Conservation (phyloP, 2,113 vertebrate species). For the Hypanus sabinus region DNA sequence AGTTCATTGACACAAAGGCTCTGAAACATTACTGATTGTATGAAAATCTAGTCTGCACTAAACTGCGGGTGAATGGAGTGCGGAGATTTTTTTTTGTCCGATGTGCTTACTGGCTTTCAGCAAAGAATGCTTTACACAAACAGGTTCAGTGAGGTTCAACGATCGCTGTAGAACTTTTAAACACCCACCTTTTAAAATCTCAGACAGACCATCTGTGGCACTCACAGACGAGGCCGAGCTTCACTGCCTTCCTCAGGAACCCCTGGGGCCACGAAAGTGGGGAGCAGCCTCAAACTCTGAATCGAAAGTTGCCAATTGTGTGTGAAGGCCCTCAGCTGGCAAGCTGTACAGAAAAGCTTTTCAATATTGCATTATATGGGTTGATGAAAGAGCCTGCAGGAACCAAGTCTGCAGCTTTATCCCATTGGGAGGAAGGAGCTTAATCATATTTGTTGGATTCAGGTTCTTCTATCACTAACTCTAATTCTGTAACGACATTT, state of each 20-base stretch:
- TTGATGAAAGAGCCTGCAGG: background rate
- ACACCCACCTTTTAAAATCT: background rate
- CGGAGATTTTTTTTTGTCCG: background rate
- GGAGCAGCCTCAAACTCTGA: background rate
- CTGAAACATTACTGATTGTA: background rate
- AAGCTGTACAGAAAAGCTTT: background rate
- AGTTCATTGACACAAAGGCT: background rate
- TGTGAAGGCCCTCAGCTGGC: background rate
- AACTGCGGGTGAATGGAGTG: background rate
- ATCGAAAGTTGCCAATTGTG: background rate
- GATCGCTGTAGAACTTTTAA: background rate
- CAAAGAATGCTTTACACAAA: background rate
- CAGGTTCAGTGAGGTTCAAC: background rate
- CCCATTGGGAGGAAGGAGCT: constrained; percentile 1
- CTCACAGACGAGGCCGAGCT: background rate
- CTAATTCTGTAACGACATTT: background rate
- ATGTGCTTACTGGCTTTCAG: background rate
- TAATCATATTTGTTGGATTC: background rate
- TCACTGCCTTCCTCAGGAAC: background rate
- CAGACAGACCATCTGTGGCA: background rate
- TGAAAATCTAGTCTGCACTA: background rate
- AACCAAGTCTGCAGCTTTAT: background rate
- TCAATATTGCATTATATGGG: constrained; percentile 9
- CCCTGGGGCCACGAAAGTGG: background rate
- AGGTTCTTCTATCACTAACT: background rate